These are phyloP conservation scores for Onthophagus sagittarius DNA, from an alignment of 2,888 invertebrate species.

Conservation along the genomic window DNA sequence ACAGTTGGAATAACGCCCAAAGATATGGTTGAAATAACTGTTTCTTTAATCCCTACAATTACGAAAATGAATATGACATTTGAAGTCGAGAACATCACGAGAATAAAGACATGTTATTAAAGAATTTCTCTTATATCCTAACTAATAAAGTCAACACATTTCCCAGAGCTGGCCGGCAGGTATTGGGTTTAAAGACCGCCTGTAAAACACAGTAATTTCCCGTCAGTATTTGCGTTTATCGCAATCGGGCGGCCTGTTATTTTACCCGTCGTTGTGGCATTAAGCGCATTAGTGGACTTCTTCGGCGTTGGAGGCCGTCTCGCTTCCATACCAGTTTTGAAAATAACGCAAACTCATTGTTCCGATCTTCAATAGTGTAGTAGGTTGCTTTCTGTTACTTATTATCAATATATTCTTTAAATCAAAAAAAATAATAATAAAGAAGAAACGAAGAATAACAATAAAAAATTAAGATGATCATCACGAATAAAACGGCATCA, in stretches of 20 bases:
- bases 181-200: neutral
- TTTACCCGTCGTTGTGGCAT: neutral
- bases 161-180: neutral
- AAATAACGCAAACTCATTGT: slow-evolving; percentile 10
- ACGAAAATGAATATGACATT: neutral
- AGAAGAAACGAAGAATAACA: neutral
- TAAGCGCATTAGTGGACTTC: neutral
- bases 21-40: neutral
- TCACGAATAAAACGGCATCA: neutral
- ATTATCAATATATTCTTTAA: neutral
- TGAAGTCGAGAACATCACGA: neutral
- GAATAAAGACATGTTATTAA: neutral
- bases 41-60: neutral
- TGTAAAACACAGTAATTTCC: slow-evolving; percentile 7
- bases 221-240: slow-evolving; percentile 9
- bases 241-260: neutral
- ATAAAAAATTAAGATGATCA: neutral
- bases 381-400: neutral
- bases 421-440: neutral
- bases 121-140: neutral
- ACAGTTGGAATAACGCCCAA: neutral
- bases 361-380: neutral
- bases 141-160: neutral
- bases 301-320: neutral
- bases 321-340: slow-evolving; percentile 7